Conservation (phyloP, 2,797 vertebrate species). For the Odontamblyopus lacepedii region DNA sequence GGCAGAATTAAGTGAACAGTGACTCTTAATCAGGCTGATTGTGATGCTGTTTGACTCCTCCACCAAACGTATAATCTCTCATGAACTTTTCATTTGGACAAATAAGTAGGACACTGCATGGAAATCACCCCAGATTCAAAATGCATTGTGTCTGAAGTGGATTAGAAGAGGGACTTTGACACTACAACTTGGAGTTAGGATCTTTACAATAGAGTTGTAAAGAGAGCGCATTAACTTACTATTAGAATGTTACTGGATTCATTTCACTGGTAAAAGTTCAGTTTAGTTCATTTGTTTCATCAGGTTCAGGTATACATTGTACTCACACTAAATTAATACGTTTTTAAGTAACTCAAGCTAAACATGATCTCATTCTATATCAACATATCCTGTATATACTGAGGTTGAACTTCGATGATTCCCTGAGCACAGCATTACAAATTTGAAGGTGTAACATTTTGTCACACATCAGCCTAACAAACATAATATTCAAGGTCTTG, state of each 20-base stretch:
- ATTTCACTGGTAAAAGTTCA: neutral
- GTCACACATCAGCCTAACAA: too few relatives aligned
- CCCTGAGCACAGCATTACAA: too few relatives aligned
- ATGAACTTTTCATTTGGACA: neutral
- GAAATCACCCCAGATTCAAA: neutral
- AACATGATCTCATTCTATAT: too few relatives aligned
- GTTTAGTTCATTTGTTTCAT: too few relatives aligned
- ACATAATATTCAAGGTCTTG: too few relatives aligned
- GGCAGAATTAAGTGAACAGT: constrained; percentile 3
- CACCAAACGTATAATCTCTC: neutral
- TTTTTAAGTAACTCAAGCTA: too few relatives aligned
- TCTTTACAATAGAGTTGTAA: too few relatives aligned
- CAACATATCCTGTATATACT: too few relatives aligned
- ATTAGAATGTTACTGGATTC: neutral
- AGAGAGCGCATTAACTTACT: neutral
- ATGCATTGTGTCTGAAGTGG: neutral
- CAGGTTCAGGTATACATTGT: too few relatives aligned
- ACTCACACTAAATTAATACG: too few relatives aligned
- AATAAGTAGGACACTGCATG: neutral
- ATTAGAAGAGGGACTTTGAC: neutral
- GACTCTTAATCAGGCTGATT: neutral
- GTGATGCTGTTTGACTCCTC: neutral
- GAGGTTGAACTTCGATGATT: too few relatives aligned
- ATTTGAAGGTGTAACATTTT: too few relatives aligned
- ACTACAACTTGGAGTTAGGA: neutral